Evolutionary conservation across 2,888 invertebrate genomes (phyloP), one percentile per base, ranked within the genome.

Genomic region (Erpobdella octoculata): DNA sequence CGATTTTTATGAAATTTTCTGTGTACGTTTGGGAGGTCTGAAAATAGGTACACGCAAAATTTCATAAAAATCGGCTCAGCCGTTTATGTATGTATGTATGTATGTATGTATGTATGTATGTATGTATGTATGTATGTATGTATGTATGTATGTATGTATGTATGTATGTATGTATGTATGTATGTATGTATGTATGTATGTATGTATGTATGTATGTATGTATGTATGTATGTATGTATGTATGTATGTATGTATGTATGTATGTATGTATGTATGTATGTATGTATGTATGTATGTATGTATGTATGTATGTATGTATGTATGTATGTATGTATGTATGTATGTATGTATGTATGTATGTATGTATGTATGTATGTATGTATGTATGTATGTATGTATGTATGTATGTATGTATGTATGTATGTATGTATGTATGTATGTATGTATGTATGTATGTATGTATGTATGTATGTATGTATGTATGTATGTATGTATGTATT

Each of bases 211-310:
- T 41, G n/a, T 41, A 41, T 41, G n/a, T 41, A 41, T 41, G n/a
- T 41, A 41, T n/a, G n/a, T 41, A 68, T 68, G 31, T 68, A 68
- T 68, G 31, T 58, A 68, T 58, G 31, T 58, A 68, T 58, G 31
- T 3, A 68, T 64, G 31, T 68, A 68, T 64, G 35, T 68, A 68
- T 68, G 35, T 68, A 68, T 64, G 31, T 69, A 41, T 41, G n/a
- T 41, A 41, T 41, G n/a, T 41, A 41, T 41, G n/a, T 41, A 41
- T 41, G n/a, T 41, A 41, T 12, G 12, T 15, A 41, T 41, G n/a
- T 41, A 41, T 41, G 46, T 41, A 41, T 41, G 46, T 41, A 41
- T 41, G 46, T 41, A 41, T 41, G 46, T 41, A 41, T 41, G 46
- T 41, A 41, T 41, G 46, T 41, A 41, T 41, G 46, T 41, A 41